These are phyloP conservation scores for Conchocele bisecta DNA, from an alignment of 2,888 invertebrate genomes.

Conservation along the genomic window DNA sequence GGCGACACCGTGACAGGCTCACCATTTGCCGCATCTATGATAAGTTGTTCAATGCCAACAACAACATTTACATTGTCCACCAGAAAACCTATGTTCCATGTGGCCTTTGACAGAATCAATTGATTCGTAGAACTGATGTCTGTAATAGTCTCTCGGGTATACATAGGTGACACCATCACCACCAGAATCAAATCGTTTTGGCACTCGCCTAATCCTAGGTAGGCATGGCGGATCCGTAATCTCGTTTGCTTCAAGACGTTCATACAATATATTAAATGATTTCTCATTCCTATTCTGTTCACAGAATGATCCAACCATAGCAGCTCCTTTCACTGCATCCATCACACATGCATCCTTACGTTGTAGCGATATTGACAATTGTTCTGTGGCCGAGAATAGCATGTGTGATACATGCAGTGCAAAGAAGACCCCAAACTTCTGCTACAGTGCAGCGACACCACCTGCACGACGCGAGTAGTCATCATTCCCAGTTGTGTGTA, in stretches of 20 bases:
- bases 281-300: conserved; percentile 24
- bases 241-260: neutral
- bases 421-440: conserved; percentile 42
- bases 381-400: conserved; percentile 39
- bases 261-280: conserved; percentile 23
- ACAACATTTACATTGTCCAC: conserved; percentile 7
- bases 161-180: conserved; percentile 8
- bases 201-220: conserved; percentile 8
- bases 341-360: conserved; percentile 24
- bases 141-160: conserved; percentile 7
- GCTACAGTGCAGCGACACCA: conserved; percentile 27
- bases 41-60: conserved; percentile 16
- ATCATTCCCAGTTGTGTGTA: conserved; percentile 22
- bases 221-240: conserved; percentile 20
- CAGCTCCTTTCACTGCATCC: conserved; percentile 17
- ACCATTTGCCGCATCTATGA: conserved; percentile 29
- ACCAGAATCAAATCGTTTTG: conserved; percentile 26
- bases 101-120: conserved; percentile 21
- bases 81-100: conserved; percentile 18
- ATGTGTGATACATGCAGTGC: conserved; percentile 34
- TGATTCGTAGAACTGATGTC: conserved; percentile 27
- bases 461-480: conserved; percentile 37
- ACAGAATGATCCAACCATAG: conserved; percentile 6
- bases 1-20: conserved; percentile 1
- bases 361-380: conserved; percentile 38